Evolutionary conservation across 2,888 invertebrate genomes (phyloP).

Genomic region (Scaeva pyrastri): DNA sequence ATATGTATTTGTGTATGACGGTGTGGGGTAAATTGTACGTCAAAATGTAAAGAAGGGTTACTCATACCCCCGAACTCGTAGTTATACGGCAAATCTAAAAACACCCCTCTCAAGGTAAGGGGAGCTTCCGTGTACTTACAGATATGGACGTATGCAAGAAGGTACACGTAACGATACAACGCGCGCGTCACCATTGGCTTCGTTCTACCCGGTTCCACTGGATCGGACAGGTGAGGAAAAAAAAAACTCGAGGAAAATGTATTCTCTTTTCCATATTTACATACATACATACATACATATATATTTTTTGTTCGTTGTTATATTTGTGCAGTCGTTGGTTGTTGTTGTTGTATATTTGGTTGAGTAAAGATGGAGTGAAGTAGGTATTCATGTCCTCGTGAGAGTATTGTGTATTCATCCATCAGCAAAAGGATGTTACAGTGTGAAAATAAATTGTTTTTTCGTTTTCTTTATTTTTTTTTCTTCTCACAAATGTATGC

Average conservation of each 20-base stretch:
- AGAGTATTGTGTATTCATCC: conserved; percentile 35
- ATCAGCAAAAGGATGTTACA: conserved; percentile 25
- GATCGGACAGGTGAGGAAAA: conserved; percentile 66
- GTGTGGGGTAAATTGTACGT: conserved; percentile 29
- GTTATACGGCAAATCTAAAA: conserved; percentile 9
- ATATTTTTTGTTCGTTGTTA: background rate
- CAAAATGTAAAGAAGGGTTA: conserved; percentile 3
- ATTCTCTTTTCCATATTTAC: conserved; percentile 14
- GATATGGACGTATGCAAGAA: too few relatives aligned
- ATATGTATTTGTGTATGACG: conserved; percentile 14
- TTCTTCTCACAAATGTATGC: background rate
- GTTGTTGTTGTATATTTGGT: conserved; percentile 47
- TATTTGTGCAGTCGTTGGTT: conserved; percentile 27
- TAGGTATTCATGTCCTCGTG: conserved; percentile 46
- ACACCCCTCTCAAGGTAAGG: conserved; percentile 25
- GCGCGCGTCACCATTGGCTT: conserved; percentile 34
- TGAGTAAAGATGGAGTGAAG: conserved; percentile 41
- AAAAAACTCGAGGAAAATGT: conserved; percentile 52
- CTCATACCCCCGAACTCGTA: too few relatives aligned
- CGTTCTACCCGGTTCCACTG: conserved; percentile 44
- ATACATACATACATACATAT: too few relatives aligned
- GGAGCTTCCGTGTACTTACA: conserved; percentile 43
- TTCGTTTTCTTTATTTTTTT: too few relatives aligned
- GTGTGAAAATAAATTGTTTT: conserved; percentile 47
- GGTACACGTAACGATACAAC: conserved; percentile 22